Percentiles rank a stretch among this genome's conserved stretches.
Evolutionary conservation across 2,888 invertebrate species (phyloP).

Genomic region (Orgyia antiqua): DNA sequence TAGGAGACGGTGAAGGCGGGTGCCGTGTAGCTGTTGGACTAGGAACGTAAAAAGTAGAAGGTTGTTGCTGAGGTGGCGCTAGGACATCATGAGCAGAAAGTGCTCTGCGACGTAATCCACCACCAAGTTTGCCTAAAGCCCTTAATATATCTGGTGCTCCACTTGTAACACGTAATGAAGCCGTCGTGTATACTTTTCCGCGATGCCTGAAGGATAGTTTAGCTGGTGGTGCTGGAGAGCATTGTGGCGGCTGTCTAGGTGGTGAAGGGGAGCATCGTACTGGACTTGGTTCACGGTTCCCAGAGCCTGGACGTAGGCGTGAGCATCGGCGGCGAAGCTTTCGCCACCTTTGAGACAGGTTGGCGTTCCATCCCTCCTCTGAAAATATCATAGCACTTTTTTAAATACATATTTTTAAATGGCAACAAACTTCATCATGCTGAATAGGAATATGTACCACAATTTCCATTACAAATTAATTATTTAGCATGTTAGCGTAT

Average conservation of each 20-base stretch:
- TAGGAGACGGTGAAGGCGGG: slow-evolving; percentile 60
- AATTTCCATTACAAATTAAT: too few species aligned
- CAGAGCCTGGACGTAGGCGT: slow-evolving; percentile 81
- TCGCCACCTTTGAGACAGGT: slow-evolving; percentile 86
- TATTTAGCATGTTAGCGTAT: too few species aligned
- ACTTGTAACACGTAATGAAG: slow-evolving; percentile 66
- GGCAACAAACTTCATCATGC: slow-evolving; percentile 6
- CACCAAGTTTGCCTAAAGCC: slow-evolving; percentile 84
- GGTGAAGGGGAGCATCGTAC: slow-evolving; percentile 78
- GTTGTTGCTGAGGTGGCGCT: slow-evolving; percentile 73
- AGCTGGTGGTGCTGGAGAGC: slow-evolving; percentile 67
- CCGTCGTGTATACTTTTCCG: slow-evolving; percentile 72
- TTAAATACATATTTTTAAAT: too few species aligned
- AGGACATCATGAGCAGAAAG: slow-evolving; percentile 84
- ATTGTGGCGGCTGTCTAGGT: slow-evolving; percentile 67
- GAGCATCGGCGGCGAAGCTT: slow-evolving; percentile 84
- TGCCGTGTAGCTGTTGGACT: slow-evolving; percentile 74
- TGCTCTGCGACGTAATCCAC: slow-evolving; percentile 82
- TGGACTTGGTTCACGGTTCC: slow-evolving; percentile 73
- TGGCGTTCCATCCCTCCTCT: slow-evolving; percentile 87
- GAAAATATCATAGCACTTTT: slow-evolving; percentile 38
- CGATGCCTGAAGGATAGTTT: slow-evolving; percentile 70
- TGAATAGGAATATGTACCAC: slow-evolving; percentile 7
- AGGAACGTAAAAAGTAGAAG: slow-evolving; percentile 85
- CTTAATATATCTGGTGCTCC: slow-evolving; percentile 83